Conservation (phyloP, 2,888 invertebrate genomes). For the Xiphydria camelus region DNA sequence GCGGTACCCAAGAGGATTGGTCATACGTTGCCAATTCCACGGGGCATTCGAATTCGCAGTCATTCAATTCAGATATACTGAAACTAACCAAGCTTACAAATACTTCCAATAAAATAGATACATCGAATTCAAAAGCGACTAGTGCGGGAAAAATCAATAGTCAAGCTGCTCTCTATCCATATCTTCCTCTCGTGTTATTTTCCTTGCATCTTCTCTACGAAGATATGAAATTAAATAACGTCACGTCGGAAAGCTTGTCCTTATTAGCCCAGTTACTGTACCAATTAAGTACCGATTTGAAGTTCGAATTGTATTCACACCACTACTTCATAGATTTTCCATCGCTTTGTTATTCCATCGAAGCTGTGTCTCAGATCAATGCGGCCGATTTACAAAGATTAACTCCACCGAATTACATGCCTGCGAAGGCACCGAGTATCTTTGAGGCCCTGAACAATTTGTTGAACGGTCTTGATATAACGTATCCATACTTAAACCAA, state of each 20-base stretch:
- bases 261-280: conserved; percentile 73
- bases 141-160: conserved; percentile 62
- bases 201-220: conserved; percentile 88
- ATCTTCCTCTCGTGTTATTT: conserved; percentile 75
- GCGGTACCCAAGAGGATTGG: conserved; percentile 84
- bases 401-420: conserved; percentile 66
- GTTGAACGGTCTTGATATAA: conserved; percentile 61
- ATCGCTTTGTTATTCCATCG: conserved; percentile 59
- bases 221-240: conserved; percentile 81
- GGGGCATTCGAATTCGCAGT: conserved; percentile 61
- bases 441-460: conserved; percentile 72
- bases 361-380: conserved; percentile 60
- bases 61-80: conserved; percentile 58
- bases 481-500: conserved; percentile 74
- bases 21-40: conserved; percentile 67
- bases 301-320: conserved; percentile 70
- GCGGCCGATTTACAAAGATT: conserved; percentile 65
- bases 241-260: conserved; percentile 69
- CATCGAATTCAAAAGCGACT: conserved; percentile 16
- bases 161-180: conserved; percentile 71
- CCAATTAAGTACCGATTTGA: conserved; percentile 77
- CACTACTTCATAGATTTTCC: conserved; percentile 90
- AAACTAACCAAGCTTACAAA: conserved; percentile 46
- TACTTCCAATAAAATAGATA: conserved; percentile 17
- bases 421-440: conserved; percentile 69